Conservation (phyloP, 2,888 invertebrate genomes). For the Pandemis corylana region DNA sequence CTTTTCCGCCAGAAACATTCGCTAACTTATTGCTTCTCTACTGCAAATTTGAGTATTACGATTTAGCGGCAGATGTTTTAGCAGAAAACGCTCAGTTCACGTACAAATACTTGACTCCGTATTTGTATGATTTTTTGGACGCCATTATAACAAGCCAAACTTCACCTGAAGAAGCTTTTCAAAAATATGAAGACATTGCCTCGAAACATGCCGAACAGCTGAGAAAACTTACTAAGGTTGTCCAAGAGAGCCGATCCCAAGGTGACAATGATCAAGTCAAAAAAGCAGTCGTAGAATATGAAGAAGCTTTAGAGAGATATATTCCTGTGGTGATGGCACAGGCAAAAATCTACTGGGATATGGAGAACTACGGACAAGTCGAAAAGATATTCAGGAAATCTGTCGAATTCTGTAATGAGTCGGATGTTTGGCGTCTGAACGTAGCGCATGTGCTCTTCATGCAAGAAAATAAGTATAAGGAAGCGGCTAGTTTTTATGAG, state of each 20-base stretch:
- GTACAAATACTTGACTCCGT: conserved; percentile 97
- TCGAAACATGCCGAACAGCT: conserved; percentile 95
- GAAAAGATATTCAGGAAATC: conserved; percentile 98
- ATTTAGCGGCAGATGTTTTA: conserved; percentile 98
- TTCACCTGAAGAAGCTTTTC: conserved; percentile 97
- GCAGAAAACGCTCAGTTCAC: conserved; percentile 99
- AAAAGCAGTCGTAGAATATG: conserved; percentile 95
- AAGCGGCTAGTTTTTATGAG: conserved; percentile 99
- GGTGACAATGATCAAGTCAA: conserved; percentile 95
- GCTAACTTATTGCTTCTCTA: conserved; percentile 97
- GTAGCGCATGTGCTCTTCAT: conserved; percentile 99
- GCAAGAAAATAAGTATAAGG: conserved; percentile 99
- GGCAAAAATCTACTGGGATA: conserved; percentile 99
- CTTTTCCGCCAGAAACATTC: conserved; percentile 99
- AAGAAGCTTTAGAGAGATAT: conserved; percentile 95
- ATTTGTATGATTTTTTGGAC: conserved; percentile 97
- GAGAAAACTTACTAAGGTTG: conserved; percentile 96
- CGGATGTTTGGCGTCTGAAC: conserved; percentile 98
- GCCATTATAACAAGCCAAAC: conserved; percentile 99
- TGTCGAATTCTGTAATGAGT: conserved; percentile 98
- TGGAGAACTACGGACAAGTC: conserved; percentile 97
- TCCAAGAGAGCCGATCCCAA: conserved; percentile 95
- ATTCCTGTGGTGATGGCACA: conserved; percentile 99
- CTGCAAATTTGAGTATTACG: conserved; percentile 98
- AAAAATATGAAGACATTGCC: conserved; percentile 97